phyloP scores from a whole-genome alignment of 1,140 invertebrate genomes.

The Drosophila subobscura region DNA sequence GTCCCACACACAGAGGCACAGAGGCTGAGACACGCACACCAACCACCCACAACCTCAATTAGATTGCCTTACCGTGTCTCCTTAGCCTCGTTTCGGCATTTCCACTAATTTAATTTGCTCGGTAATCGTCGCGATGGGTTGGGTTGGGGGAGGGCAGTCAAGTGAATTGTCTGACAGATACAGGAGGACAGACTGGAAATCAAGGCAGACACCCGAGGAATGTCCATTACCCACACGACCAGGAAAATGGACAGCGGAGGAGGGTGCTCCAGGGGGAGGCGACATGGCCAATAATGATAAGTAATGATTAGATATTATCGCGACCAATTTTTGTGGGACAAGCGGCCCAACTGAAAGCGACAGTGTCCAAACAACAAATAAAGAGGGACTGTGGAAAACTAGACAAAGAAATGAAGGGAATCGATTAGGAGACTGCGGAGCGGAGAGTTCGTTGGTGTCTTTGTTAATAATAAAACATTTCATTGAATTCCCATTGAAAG shows the following conservation, averaged over 20 bases:
- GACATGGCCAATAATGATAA: slow-evolving; percentile 73
- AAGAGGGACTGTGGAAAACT: slow-evolving; percentile 7
- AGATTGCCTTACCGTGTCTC: slow-evolving; percentile 63
- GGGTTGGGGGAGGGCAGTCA: neutral
- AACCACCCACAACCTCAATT: slow-evolving; percentile 48
- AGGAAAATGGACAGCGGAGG: slow-evolving; percentile 15
- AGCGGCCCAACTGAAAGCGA: slow-evolving; percentile 51
- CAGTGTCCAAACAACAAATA: slow-evolving; percentile 41
- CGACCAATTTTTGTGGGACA: slow-evolving; percentile 61
- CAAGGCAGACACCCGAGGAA: slow-evolving; percentile 32
- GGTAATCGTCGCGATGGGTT: slow-evolving; percentile 59
- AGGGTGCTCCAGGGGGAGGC: neutral
- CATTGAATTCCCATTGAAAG: slow-evolving; percentile 61
- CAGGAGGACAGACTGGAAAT: slow-evolving; percentile 5
- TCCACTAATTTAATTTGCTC: slow-evolving; percentile 76
- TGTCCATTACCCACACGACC: slow-evolving; percentile 42
- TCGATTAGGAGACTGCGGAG: slow-evolving; percentile 15
- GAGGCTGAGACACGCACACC: slow-evolving; percentile 12
- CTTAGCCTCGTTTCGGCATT: slow-evolving; percentile 60
- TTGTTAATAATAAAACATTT: slow-evolving; percentile 65
- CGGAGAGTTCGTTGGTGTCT: slow-evolving; percentile 15
- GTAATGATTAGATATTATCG: slow-evolving; percentile 81
- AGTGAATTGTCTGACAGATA: slow-evolving; percentile 21
- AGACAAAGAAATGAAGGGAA: neutral
- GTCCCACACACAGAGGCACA: slow-evolving; percentile 18